Base-by-base conservation (phyloP, 2,113 vertebrate species). In the Epinephelus lanceolatus region DNA sequence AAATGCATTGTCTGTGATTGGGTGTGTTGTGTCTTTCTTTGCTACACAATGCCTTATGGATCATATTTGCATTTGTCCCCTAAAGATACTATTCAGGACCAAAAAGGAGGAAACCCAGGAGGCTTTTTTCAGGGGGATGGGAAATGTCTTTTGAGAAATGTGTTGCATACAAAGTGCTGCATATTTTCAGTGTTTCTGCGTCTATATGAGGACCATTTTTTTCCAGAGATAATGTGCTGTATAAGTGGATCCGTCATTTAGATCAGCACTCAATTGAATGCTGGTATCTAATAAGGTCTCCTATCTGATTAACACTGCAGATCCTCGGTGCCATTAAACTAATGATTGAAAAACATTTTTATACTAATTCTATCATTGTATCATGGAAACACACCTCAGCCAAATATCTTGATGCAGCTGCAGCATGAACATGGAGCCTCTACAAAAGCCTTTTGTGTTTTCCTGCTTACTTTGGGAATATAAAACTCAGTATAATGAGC, bases 21-120 rank as follows among this genome's bases (percentile, higher is more conserved):
- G 55, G 37, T 42, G 62, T 21, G 42, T 45, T 59, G 57, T 61
- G 74, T 86, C 55, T 83, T 74, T 86, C 68, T 80, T 66, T 47
- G 55, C 30, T 0, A 49, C 85, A 75, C 74, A 88, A 53, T 74
- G 57, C 57, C 27, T 9, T 47, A 69, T 59, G 75, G 88, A 90
- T 89, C 81, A 80, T 47, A 85, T 92, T 91, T 91, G 86, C 80
- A 91, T 90, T 53, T 68, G 78, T 90, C 76, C 72, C 66, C 76
- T 62, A 65, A 56, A 81, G 57, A 86, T 53, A 63, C 4, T 4
- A 53, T 81, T 73, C 42, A 8, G 2, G 25, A 51, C 8, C 30
- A 25, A 56, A 63, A 65, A 37, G 37, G 17, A 51, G 55, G 52
- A 69, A 11, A 84, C 25, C 63, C 71, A 25, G 65, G 9, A 59